Conservation (phyloP, 2,797 vertebrate species). For the Pseudochirops cupreus region DNA sequence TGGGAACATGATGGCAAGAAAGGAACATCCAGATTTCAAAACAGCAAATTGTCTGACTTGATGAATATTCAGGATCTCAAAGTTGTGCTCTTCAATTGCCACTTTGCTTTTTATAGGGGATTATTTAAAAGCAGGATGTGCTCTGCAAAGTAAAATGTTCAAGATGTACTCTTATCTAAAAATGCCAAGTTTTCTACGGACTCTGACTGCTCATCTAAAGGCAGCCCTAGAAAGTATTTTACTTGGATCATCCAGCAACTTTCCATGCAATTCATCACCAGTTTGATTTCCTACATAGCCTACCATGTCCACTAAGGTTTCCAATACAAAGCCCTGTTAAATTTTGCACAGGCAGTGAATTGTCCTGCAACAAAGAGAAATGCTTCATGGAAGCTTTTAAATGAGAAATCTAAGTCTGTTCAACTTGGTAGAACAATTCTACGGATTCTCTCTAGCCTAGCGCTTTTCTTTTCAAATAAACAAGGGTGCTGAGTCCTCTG, state of each 20-base stretch:
- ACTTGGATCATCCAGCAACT: conserved; percentile 6
- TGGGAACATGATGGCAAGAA: conserved; percentile 1
- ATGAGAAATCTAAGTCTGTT: background rate
- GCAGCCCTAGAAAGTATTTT: background rate
- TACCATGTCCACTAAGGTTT: background rate
- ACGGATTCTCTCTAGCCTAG: background rate
- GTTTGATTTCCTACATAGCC: conserved; percentile 3
- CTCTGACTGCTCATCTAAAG: background rate
- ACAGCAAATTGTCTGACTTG: background rate
- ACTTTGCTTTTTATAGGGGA: background rate
- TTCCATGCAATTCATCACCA: background rate
- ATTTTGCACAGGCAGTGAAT: background rate
- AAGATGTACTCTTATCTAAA: background rate
- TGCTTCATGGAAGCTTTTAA: background rate
- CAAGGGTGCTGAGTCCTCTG: background rate
- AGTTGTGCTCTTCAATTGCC: background rate
- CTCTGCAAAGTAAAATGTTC: background rate
- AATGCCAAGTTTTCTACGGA: background rate
- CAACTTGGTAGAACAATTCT: background rate
- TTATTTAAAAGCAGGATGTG: conserved; percentile 12
- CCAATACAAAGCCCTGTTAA: background rate
- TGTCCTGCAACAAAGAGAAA: background rate
- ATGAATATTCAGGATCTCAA: background rate
- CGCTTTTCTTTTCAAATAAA: background rate
- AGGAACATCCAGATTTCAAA: conserved; percentile 6